phyloP scores from a whole-genome alignment of 1,140 invertebrate genomes.

The Zaprionus nigranus region DNA sequence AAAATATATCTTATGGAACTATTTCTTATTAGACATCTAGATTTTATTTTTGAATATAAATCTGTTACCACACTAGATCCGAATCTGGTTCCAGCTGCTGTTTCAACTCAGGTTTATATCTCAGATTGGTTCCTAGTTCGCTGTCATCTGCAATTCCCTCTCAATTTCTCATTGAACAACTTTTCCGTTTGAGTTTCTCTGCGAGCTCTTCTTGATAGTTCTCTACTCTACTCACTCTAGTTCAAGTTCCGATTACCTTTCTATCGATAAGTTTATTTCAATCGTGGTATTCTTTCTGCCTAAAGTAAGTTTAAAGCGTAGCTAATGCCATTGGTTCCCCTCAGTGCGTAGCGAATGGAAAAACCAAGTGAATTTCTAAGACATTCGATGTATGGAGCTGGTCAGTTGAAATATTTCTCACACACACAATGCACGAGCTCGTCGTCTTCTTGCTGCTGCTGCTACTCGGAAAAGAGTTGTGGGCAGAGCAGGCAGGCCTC shows the following conservation, averaged over 20 bases:
- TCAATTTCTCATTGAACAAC: background rate
- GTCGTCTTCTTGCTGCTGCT: slow-evolving; percentile 21
- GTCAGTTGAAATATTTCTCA: background rate
- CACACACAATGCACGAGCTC: slow-evolving; percentile 4
- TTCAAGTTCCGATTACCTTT: background rate
- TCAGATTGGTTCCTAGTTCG: background rate
- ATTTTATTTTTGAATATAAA: too few species aligned
- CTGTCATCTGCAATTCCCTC: background rate
- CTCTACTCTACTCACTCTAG: too few species aligned
- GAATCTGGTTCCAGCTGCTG: too few species aligned
- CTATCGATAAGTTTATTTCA: background rate
- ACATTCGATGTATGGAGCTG: background rate
- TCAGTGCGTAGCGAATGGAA: background rate
- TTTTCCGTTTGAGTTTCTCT: too few species aligned
- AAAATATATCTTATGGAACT: too few species aligned
- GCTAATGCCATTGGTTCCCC: background rate
- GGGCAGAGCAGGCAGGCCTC: slow-evolving; percentile 22
- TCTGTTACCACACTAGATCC: too few species aligned
- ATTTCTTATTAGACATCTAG: too few species aligned
- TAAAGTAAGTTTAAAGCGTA: background rate
- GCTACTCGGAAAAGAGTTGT: background rate
- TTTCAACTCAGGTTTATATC: background rate
- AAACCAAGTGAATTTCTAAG: background rate
- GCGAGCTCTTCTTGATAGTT: background rate
- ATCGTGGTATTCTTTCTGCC: background rate